Evolutionary conservation across 2,113 vertebrate species (phyloP).

Genomic region (Hoplias malabaricus): DNA sequence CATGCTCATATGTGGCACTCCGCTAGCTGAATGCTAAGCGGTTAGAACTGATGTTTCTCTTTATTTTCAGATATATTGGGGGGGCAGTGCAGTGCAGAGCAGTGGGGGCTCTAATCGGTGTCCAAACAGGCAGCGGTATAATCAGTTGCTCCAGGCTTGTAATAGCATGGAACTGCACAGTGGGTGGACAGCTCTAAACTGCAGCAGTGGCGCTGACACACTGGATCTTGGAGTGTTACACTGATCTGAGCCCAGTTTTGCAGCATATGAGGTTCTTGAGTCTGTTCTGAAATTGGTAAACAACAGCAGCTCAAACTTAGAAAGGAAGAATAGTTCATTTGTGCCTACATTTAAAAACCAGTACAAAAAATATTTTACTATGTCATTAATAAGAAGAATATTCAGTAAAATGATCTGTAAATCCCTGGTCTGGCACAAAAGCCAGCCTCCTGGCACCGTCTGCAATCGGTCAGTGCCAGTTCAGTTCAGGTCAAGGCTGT

Average conservation of each 20-base stretch:
- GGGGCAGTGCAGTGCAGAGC: not conserved
- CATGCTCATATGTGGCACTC: not conserved
- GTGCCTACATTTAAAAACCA: too few relatives aligned
- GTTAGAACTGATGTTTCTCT: not conserved
- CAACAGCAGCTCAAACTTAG: too few relatives aligned
- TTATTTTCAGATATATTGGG: slow-evolving; percentile 26
- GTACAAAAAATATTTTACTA: not conserved
- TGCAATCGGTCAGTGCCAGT: not conserved
- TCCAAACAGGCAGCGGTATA: slow-evolving; percentile 18
- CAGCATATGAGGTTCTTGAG: not conserved
- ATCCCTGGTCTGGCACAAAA: not conserved
- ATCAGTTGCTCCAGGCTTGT: slow-evolving; percentile 32
- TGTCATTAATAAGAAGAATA: not conserved
- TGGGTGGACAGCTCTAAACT: slow-evolving; percentile 15
- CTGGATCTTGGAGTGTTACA: not conserved
- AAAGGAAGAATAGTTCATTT: not conserved
- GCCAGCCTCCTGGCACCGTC: not conserved
- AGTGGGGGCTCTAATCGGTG: slow-evolving; percentile 2
- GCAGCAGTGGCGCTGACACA: not conserved
- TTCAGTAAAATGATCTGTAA: not conserved
- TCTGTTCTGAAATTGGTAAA: too few relatives aligned
- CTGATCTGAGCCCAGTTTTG: not conserved
- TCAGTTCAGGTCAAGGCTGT: slow-evolving; percentile 12
- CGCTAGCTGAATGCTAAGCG: slow-evolving; percentile 4
- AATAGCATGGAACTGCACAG: slow-evolving; percentile 18